These are phyloP conservation scores for Rhinolophus sinicus DNA, from an alignment of 2,113 vertebrate species.

Conservation along the genomic window DNA sequence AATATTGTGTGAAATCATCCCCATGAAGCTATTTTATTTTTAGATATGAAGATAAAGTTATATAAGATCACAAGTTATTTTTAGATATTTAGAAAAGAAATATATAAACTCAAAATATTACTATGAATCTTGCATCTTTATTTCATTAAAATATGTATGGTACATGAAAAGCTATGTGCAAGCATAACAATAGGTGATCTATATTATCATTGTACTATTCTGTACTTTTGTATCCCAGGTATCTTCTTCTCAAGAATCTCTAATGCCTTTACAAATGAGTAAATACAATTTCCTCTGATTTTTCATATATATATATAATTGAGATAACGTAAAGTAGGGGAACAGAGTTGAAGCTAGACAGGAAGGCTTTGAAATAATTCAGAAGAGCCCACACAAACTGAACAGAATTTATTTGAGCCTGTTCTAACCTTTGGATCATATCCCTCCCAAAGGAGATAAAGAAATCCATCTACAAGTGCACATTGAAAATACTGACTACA, in stretches of 20 bases:
- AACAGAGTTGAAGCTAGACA: constrained; percentile 16
- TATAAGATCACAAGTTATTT: constrained; percentile 23
- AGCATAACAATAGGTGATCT: neutral
- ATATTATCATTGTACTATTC: neutral
- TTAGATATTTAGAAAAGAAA: constrained; percentile 2
- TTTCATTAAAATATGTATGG: constrained; percentile 15
- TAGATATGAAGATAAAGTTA: constrained; percentile 19
- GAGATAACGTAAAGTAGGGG: neutral
- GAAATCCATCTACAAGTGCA: constrained; percentile 17
- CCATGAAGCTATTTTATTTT: constrained; percentile 21
- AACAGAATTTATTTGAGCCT: constrained; percentile 62
- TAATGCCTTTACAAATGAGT: constrained; percentile 24
- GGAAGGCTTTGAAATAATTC: constrained; percentile 52
- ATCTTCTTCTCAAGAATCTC: neutral
- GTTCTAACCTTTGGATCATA: constrained; percentile 72
- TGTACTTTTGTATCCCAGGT: neutral
- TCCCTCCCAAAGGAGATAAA: constrained; percentile 51
- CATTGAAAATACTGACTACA: constrained; percentile 52
- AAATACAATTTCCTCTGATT: neutral
- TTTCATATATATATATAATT: neutral
- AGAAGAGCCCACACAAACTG: constrained; percentile 39
- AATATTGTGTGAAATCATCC: neutral
- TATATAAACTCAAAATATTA: neutral
- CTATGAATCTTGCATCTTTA: neutral
- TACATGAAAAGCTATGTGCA: neutral